Evolutionary conservation across 1,140 invertebrate species (phyloP), one percentile per base, ranked within the genome.

Genomic region (Drosophila bifasciata): DNA sequence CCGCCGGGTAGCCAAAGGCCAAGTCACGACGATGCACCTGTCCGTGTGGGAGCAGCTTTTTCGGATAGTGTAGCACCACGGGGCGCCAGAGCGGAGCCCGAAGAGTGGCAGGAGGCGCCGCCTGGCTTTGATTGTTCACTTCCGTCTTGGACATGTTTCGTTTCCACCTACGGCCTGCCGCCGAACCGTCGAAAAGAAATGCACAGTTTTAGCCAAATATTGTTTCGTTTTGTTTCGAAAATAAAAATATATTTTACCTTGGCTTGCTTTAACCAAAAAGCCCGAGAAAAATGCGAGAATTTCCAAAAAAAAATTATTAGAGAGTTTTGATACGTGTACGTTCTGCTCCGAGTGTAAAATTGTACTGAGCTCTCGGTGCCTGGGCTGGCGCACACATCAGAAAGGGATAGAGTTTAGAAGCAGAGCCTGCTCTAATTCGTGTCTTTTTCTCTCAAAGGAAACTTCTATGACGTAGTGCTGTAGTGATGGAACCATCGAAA

Each of bases 51-150:
- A 71, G 72, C 39, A 48, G 7, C 41, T 57, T 73, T 1, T 75
- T 72, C 16, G 53, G 0, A 5, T 75, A 75, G 40, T 75, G 53
- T 0, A 60, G 23, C 0, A 66, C 62, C 1, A 75, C 72, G 1
- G 72, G 72, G 25, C 72, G 72, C 72, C 72, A 75, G 1, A 75
- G 25, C 1, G 61, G 71, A 0, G 75, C 23, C 0, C 62, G 61
- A 0, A 43, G 45, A n/a, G 53, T 61, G 11, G 71, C 50, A n/a
- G 23, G 17, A 16, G 62, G 36, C 7, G 70, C 70, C 7, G 55
- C 43, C 7, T 43, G 5, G 19, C 55, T 23, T 2, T 72, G 39
- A 0, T 28, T 32, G 19, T 75, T 67, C 28, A 40, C 13, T 28
- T 67, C 71, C 53, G 57, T 68, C 1, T 32, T n/a, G 7, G 71